Evolutionary conservation across 2,888 invertebrate genomes (phyloP).

Genomic region (Lasioglossum zephyrum): DNA sequence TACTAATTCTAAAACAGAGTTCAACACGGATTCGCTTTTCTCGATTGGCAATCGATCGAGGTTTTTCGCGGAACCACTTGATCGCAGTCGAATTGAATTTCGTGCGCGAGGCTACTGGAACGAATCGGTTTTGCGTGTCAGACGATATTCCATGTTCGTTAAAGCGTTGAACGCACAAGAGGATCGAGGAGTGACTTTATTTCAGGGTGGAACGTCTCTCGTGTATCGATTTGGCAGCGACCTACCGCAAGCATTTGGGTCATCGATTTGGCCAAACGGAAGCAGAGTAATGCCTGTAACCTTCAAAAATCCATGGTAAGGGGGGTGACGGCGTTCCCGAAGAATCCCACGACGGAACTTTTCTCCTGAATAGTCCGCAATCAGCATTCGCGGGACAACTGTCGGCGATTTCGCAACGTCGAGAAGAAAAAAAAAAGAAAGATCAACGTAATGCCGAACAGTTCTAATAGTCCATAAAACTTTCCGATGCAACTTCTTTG

Average conservation of each 20-base stretch:
- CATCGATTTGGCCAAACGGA: conserved; percentile 61
- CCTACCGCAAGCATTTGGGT: conserved; percentile 61
- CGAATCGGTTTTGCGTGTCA: not conserved
- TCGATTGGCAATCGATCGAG: not conserved
- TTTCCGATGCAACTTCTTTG: conserved; percentile 28
- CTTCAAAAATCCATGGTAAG: conserved; percentile 44
- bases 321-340: not conserved
- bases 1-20: not conserved
- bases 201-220: conserved; percentile 45
- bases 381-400: conserved; percentile 7
- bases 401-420: not conserved
- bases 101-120: not conserved
- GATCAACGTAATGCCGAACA: not conserved
- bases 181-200: conserved; percentile 38
- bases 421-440: not conserved
- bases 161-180: not conserved
- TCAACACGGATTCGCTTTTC: not conserved
- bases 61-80: not conserved
- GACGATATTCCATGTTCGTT: not conserved
- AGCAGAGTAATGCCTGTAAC: conserved; percentile 38
- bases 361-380: not conserved
- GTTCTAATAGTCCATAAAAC: conserved; percentile 51
- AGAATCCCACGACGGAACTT: conserved; percentile 11
- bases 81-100: not conserved
- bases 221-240: conserved; percentile 64